Evolutionary conservation across 2,113 vertebrate species (phyloP).

Genomic region (Danio rerio): DNA sequence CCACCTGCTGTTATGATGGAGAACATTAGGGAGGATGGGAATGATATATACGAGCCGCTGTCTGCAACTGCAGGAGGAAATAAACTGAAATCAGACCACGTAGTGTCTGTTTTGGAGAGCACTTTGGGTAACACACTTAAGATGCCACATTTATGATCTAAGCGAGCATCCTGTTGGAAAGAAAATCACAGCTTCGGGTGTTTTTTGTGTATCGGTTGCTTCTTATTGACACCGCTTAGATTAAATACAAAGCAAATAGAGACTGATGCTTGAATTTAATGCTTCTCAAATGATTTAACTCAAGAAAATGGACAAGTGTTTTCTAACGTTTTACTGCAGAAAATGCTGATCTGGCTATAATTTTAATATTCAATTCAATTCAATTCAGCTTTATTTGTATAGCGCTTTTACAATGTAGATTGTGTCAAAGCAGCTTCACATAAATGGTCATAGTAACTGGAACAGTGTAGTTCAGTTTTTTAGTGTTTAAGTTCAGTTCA

Average conservation of each 20-base stretch:
- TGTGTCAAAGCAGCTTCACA: too few relatives aligned
- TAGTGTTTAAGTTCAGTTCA: too few relatives aligned
- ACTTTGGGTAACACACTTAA: constrained; percentile 22
- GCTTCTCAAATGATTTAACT: neutral
- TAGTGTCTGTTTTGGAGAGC: neutral
- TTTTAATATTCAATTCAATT: too few relatives aligned
- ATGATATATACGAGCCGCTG: neutral
- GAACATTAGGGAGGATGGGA: constrained; percentile 17
- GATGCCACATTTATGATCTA: neutral
- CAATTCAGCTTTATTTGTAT: too few relatives aligned
- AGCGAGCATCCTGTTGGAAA: neutral
- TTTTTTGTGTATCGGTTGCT: neutral
- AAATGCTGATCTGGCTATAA: too few relatives aligned
- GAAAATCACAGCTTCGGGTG: neutral
- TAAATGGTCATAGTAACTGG: too few relatives aligned
- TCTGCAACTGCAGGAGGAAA: constrained; percentile 11
- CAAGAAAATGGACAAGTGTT: neutral
- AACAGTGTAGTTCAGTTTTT: too few relatives aligned
- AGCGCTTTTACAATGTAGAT: too few relatives aligned
- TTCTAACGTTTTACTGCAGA: neutral
- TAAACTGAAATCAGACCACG: constrained; percentile 9
- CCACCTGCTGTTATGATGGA: constrained; percentile 28
- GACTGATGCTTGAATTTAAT: neutral
- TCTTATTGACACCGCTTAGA: neutral
- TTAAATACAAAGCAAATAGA: neutral